These are phyloP conservation scores for Melipona beecheii DNA, from an alignment of 2,888 invertebrate genomes.

Conservation along the genomic window DNA sequence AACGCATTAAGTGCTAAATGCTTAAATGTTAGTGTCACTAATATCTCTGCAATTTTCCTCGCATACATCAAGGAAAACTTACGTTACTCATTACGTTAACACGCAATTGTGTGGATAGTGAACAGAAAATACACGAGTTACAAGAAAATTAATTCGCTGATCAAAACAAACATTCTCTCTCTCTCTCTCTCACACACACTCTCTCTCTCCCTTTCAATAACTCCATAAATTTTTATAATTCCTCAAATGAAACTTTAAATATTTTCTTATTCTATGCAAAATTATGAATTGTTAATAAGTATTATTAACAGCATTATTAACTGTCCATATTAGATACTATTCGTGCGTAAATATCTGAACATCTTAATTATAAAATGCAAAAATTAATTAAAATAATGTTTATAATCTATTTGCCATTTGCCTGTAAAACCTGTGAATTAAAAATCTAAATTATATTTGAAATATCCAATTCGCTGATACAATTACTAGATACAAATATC, in stretches of 20 bases:
- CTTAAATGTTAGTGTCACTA: slow-evolving; percentile 33
- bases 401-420: neutral
- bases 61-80: slow-evolving; percentile 56
- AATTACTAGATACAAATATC: no score
- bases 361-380: neutral
- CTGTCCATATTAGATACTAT: neutral
- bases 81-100: slow-evolving; percentile 46
- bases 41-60: slow-evolving; percentile 51
- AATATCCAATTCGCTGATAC: neutral
- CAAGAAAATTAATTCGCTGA: slow-evolving; percentile 27
- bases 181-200: neutral
- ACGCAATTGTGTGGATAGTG: slow-evolving; percentile 39
- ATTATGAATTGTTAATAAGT: neutral
- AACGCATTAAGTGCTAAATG: slow-evolving; percentile 57
- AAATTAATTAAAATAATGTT: neutral
- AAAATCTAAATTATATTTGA: neutral
- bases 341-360: neutral
- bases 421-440: neutral
- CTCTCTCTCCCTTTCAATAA: neutral
- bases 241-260: neutral
- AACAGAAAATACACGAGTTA: slow-evolving; percentile 9
- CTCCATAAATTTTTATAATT: neutral
- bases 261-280: slow-evolving; percentile 2
- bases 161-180: slow-evolving; percentile 47
- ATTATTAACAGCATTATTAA: neutral